phyloP scores from a whole-genome alignment of 35 echinoderm and acorn worm genomes.

The Stichopus chloronotus region DNA sequence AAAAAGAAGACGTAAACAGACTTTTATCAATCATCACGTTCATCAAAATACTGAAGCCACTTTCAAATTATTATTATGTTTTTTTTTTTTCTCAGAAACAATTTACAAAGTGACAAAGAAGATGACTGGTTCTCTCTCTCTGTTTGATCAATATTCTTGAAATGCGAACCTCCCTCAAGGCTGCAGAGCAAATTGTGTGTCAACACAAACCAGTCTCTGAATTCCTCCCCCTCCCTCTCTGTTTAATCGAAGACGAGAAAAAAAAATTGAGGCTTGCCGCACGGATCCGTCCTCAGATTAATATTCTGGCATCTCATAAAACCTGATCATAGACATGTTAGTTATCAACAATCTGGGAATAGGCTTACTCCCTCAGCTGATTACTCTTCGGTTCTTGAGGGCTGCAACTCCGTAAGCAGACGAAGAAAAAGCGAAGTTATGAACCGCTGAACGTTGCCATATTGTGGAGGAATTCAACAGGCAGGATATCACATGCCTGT shows the following conservation, averaged over 20 bases:
- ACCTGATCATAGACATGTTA: conserved; percentile 50
- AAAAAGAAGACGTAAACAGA: conserved; percentile 24
- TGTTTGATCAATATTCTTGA: conserved; percentile 45
- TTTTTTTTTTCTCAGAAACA: background rate
- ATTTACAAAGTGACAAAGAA: conserved; percentile 22
- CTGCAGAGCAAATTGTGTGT: conserved; percentile 40
- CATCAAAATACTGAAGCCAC: conserved; percentile 2
- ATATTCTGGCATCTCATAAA: conserved; percentile 31
- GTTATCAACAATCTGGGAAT: conserved; percentile 34
- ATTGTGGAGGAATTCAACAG: background rate
- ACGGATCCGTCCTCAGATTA: conserved; percentile 44
- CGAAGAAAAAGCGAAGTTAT: too few species aligned
- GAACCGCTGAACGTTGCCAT: background rate
- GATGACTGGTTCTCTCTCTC: background rate
- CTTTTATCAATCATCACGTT: background rate
- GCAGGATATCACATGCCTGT: background rate
- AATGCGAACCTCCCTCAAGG: conserved; percentile 50
- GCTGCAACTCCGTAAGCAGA: background rate
- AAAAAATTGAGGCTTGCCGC: background rate
- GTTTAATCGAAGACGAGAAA: conserved; percentile 7
- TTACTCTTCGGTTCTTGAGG: background rate
- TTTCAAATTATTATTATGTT: background rate
- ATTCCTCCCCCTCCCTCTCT: background rate
- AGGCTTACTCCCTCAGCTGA: conserved; percentile 1
- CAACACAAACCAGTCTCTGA: background rate